These are phyloP conservation scores for Sminthurinus signatus DNA, from an alignment of 1,140 invertebrate species.

Conservation along the genomic window DNA sequence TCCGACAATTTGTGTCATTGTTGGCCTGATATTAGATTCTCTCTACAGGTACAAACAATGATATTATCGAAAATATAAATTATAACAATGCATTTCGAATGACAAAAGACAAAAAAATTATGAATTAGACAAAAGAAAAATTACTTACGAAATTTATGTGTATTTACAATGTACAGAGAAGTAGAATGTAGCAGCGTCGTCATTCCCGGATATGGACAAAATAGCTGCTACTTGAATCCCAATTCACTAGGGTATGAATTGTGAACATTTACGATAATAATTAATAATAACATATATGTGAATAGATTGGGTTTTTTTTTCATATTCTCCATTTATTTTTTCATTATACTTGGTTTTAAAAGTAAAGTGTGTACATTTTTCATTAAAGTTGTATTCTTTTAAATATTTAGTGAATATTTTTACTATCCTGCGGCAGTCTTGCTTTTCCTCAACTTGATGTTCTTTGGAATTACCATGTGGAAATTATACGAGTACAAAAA, in stretches of 20 bases:
- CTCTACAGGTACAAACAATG: neutral
- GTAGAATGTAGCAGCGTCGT: neutral
- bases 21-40: neutral
- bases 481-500: constrained; percentile 7
- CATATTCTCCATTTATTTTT: too few species aligned
- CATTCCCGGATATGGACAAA: neutral
- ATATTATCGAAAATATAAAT: too few species aligned
- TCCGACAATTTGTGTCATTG: neutral
- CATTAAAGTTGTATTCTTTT: too few species aligned
- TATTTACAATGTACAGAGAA: too few species aligned
- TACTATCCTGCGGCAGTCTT: neutral
- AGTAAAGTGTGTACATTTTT: too few species aligned
- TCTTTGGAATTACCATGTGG: constrained; percentile 1
- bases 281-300: too few species aligned
- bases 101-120: too few species aligned
- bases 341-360: too few species aligned
- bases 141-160: too few species aligned
- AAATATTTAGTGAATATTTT: neutral
- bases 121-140: too few species aligned
- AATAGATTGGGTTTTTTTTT: too few species aligned
- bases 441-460: neutral
- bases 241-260: neutral
- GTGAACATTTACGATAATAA: neutral
- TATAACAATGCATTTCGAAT: too few species aligned
- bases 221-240: neutral